Conservation (phyloP, 2,888 invertebrate genomes). For the Acronicta leporina region DNA sequence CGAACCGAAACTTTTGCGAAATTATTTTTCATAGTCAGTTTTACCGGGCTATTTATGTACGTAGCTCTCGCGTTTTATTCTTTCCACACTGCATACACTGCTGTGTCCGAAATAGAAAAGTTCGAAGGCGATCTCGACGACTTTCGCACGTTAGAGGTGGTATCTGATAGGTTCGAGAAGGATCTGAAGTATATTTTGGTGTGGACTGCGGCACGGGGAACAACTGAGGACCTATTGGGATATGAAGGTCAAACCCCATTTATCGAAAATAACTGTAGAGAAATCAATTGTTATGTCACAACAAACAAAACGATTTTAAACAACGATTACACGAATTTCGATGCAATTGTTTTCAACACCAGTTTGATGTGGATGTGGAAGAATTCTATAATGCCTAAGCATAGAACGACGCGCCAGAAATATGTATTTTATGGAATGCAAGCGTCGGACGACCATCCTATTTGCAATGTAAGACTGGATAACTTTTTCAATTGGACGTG, state of each 20-base stretch:
- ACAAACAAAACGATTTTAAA: conserved; percentile 64
- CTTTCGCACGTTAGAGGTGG: conserved; percentile 21
- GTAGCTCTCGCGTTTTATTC: conserved; percentile 73
- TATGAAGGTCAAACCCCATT: conserved; percentile 69
- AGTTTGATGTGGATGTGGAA: conserved; percentile 58
- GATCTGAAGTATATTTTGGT: conserved; percentile 73
- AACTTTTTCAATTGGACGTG: conserved; percentile 84
- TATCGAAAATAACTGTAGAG: conserved; percentile 66
- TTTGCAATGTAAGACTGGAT: conserved; percentile 70
- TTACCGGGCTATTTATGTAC: conserved; percentile 74
- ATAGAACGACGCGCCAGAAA: conserved; percentile 70
- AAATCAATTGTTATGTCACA: conserved; percentile 76
- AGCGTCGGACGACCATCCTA: conserved; percentile 66
- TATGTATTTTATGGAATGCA: conserved; percentile 75
- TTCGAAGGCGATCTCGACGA: conserved; percentile 43
- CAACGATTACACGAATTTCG: conserved; percentile 68
- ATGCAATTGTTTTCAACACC: conserved; percentile 75
- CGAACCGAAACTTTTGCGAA: conserved; percentile 73
- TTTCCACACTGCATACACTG: conserved; percentile 69
- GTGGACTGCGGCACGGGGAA: conserved; percentile 61
- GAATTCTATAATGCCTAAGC: conserved; percentile 58
- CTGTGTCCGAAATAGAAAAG: conserved; percentile 54
- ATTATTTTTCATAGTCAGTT: conserved; percentile 77
- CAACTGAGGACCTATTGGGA: conserved; percentile 13
- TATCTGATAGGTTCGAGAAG: conserved; percentile 39